These are phyloP conservation scores for Cuculus canorus DNA, from an alignment of 2,797 vertebrate species.

Conservation along the genomic window DNA sequence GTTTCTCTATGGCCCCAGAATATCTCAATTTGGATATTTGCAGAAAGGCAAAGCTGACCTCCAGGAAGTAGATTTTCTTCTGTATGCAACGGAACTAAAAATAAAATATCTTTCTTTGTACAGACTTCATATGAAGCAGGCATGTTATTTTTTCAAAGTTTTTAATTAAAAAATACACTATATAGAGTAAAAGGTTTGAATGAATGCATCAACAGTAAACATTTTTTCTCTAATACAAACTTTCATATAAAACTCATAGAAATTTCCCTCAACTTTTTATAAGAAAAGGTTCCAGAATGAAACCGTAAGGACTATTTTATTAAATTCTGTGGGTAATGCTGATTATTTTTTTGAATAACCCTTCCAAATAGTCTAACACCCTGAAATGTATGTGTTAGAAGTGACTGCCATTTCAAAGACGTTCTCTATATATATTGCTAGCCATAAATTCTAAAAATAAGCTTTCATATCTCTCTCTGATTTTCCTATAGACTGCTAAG, in stretches of 20 bases:
- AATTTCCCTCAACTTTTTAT: background rate
- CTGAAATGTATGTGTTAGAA: background rate
- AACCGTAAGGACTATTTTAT: background rate
- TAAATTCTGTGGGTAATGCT: background rate
- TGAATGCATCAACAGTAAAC: background rate
- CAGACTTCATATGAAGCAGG: background rate
- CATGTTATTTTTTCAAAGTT: background rate
- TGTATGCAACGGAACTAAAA: background rate
- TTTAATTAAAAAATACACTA: background rate
- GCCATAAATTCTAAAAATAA: slow-evolving; percentile 26
- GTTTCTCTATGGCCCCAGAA: background rate
- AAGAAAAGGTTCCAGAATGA: background rate
- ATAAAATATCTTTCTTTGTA: background rate
- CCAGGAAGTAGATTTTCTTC: background rate
- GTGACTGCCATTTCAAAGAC: slow-evolving; percentile 22
- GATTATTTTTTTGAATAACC: background rate
- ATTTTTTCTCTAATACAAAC: background rate
- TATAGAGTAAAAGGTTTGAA: background rate
- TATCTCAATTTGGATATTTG: background rate
- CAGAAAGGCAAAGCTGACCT: background rate
- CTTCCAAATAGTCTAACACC: background rate
- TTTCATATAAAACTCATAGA: background rate
- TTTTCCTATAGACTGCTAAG: background rate
- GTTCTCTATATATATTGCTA: background rate
- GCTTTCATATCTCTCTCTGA: slow-evolving; percentile 12